These are phyloP conservation scores for Germaria angustata DNA, from an alignment of 2,888 invertebrate genomes.

Conservation along the genomic window DNA sequence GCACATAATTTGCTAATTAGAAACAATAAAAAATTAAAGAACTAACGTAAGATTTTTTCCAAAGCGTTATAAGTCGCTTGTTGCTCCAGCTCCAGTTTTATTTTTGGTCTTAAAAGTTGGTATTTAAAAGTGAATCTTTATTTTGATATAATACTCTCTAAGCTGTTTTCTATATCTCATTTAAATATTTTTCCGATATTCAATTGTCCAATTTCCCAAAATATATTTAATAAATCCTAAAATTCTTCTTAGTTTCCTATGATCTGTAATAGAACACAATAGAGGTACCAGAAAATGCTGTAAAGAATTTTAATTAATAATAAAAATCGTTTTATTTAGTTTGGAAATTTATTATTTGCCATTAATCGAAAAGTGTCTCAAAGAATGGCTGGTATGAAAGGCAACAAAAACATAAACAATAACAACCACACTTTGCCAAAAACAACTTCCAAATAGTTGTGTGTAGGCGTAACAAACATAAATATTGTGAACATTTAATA, in stretches of 20 bases:
- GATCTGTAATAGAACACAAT: slow-evolving; percentile 3
- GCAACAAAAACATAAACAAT: not conserved
- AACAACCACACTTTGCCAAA: slow-evolving; percentile 6
- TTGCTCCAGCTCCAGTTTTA: too few relatives aligned
- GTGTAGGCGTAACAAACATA: slow-evolving; percentile 63
- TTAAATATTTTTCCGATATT: too few relatives aligned
- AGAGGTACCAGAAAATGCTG: not conserved
- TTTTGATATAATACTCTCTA: too few relatives aligned
- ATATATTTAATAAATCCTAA: too few relatives aligned
- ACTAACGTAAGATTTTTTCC: too few relatives aligned
- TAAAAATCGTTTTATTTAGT: slow-evolving; percentile 54
- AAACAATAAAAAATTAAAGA: too few relatives aligned
- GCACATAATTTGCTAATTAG: too few relatives aligned
- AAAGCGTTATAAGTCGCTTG: too few relatives aligned
- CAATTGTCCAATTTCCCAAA: too few relatives aligned
- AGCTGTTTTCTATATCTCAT: too few relatives aligned
- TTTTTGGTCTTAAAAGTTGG: too few relatives aligned
- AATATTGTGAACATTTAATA: slow-evolving; percentile 61
- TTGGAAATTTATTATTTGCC: slow-evolving; percentile 16
- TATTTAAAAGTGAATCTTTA: too few relatives aligned
- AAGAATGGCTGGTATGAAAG: slow-evolving; percentile 9
- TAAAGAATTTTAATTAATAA: slow-evolving; percentile 61
- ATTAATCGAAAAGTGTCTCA: slow-evolving; percentile 32
- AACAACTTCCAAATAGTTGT: slow-evolving; percentile 47
- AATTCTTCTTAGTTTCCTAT: slow-evolving; percentile 28